These are phyloP conservation scores for Pachycephus smyrnensis DNA, from an alignment of 2,888 invertebrate genomes.

Conservation along the genomic window DNA sequence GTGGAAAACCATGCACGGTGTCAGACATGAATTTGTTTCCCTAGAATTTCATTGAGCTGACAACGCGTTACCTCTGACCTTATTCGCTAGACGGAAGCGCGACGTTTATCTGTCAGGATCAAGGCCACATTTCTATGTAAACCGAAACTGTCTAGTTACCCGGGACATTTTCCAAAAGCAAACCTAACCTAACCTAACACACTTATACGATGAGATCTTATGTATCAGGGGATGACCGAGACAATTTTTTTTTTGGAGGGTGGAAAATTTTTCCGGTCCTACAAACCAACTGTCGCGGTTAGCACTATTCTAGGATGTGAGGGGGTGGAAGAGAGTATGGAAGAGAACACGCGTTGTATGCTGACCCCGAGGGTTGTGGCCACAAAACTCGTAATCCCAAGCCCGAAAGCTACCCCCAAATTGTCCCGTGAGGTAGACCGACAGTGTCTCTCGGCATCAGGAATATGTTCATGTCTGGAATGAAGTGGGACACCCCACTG, in stretches of 20 bases:
- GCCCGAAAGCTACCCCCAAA: conserved; percentile 3
- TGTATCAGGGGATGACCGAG: neutral
- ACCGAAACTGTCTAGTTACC: neutral
- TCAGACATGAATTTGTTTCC: neutral
- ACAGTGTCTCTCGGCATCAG: conserved; percentile 5
- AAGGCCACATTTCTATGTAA: neutral
- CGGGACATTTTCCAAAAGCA: neutral
- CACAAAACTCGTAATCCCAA: conserved; percentile 3
- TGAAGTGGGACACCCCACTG: neutral
- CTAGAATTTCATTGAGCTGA: neutral
- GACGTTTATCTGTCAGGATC: neutral
- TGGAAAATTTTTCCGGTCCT: neutral
- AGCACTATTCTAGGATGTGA: neutral
- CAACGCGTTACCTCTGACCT: neutral
- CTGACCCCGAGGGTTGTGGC: conserved; percentile 3
- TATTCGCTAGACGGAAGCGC: neutral
- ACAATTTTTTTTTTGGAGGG: neutral
- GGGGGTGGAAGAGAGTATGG: neutral
- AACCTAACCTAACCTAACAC: neutral
- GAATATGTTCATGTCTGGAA: conserved; percentile 1
- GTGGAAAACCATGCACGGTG: neutral
- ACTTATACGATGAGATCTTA: neutral
- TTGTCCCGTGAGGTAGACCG: conserved; percentile 8
- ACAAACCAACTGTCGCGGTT: neutral
- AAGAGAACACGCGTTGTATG: neutral